A percentile compares a stretch with the other conserved stretches of the same genome.
phyloP scores from a whole-genome alignment of 2,113 vertebrate species.

The Brevimyrus niger region DNA sequence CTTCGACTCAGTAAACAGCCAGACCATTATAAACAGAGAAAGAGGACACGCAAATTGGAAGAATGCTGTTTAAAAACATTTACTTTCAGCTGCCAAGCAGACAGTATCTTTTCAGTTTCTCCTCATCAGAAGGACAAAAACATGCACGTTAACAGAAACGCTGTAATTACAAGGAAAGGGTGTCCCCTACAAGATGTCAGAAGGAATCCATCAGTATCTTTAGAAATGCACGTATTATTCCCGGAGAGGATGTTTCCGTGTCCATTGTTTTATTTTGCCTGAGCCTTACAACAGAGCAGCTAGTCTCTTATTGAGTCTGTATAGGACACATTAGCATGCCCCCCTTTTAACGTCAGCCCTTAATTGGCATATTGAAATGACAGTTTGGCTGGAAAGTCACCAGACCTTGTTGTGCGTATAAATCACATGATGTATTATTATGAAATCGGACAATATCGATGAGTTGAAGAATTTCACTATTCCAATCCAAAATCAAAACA shows the following conservation, averaged over 20 bases:
- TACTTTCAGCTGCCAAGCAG: conserved; percentile 53
- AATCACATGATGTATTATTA: not conserved
- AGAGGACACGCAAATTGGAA: conserved; percentile 40
- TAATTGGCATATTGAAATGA: not conserved
- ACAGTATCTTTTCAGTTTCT: conserved; percentile 54
- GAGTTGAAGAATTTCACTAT: not conserved
- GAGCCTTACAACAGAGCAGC: not conserved
- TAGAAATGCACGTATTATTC: not conserved
- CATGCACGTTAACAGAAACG: conserved; percentile 13
- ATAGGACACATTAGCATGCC: not conserved
- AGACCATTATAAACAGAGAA: conserved; percentile 47
- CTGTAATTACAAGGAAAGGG: not conserved
- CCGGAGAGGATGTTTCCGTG: not conserved
- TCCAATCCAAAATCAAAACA: not conserved
- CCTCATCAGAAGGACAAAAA: conserved; percentile 37
- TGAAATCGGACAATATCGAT: not conserved
- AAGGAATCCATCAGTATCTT: not conserved
- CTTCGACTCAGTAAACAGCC: conserved; percentile 50
- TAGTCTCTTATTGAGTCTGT: not conserved
- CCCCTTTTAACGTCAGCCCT: not conserved
- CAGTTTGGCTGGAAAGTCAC: not conserved
- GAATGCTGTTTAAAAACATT: conserved; percentile 52
- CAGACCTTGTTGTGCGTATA: not conserved
- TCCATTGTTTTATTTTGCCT: not conserved
- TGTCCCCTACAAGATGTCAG: not conserved